Evolutionary conservation across 92 coral and sea anemone genomes (phyloP), one percentile per base, ranked within the genome.

Genomic region (Actinostola sp.): DNA sequence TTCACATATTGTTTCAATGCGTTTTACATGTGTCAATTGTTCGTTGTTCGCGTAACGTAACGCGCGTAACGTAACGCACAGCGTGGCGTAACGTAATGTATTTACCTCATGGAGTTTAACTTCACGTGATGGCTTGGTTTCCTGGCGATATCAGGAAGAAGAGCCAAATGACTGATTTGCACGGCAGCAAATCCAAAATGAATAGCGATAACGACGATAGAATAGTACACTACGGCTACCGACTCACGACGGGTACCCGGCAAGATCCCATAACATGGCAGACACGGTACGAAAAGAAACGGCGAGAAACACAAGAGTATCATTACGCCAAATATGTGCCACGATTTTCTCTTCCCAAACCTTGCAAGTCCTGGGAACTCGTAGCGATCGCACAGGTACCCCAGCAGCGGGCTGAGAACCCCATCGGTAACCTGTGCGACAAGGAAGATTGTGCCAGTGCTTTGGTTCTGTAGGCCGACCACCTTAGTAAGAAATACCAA

Each of bases 401-500:
- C 92, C 38, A 79, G 46, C 14, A 67, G 7, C 0, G 82, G 85
- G 20, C 83, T 63, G 8, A 77, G 28, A 0, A 87, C 42, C 0
- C 88, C 85, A 24, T 87, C 82, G 1, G 85, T 39, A 11, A 72
- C 61, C 61, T 87, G 85, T 8, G 70, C 88, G 44, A 77, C 72
- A 13, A 87, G 82, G 15, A 87, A 32, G 11, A 77, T 66, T 11
- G 62, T 59, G 1, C 92, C 88, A 0, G 88, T 76, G 21, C 83
- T 67, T 8, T 66, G 43, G 32, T 67, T 74, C 16, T 88, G 67
- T 13, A 87, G 51, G 16, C 79, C 89, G 10, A 84, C 54, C 7
- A 88, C 86, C 36, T 84, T 79, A 24, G 84, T 84, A 14, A 80
- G 66, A 30, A 88, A 88, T 4, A 85, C 51, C 4, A 88, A 45